phyloP scores from a whole-genome alignment of 1,140 invertebrate genomes.

The Neelides sp. region DNA sequence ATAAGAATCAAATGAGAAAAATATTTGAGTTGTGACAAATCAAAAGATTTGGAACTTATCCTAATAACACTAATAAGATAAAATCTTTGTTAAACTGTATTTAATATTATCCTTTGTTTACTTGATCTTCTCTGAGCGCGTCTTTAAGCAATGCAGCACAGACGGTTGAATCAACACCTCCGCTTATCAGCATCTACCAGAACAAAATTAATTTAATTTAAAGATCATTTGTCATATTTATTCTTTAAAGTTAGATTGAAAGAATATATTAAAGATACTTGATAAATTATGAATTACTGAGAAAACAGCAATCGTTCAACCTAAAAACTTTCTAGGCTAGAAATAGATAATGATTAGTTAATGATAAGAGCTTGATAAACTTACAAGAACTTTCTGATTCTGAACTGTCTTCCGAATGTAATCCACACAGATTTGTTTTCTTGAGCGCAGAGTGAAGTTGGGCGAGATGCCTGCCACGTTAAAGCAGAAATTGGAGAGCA shows the following conservation, averaged over 20 bases:
- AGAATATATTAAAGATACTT: too few relatives aligned
- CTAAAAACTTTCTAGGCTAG: too few relatives aligned
- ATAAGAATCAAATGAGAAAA: constrained; percentile 2
- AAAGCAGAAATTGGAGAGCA: constrained; percentile 90
- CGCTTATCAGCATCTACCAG: constrained; percentile 74
- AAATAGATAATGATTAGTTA: neutral
- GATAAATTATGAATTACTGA: too few relatives aligned
- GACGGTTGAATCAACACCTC: constrained; percentile 96
- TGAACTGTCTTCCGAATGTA: constrained; percentile 84
- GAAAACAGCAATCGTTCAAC: too few relatives aligned
- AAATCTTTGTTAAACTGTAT: neutral
- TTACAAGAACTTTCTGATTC: constrained; percentile 82
- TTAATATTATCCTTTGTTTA: neutral
- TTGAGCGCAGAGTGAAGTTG: constrained; percentile 72
- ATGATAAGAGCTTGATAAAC: too few relatives aligned
- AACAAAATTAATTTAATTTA: constrained; percentile 10
- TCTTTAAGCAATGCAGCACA: constrained; percentile 88
- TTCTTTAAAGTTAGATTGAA: neutral
- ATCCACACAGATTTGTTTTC: constrained; percentile 84
- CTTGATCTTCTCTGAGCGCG: constrained; percentile 75
- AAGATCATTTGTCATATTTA: constrained; percentile 4
- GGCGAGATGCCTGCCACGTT: constrained; percentile 74
- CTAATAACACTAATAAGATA: constrained; percentile 1
- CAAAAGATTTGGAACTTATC: too few relatives aligned
- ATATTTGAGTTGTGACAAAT: too few relatives aligned